Evolutionary conservation across 2,113 vertebrate genomes (phyloP), one percentile per base, ranked within the genome.

Genomic region (Hiodon alosoides): DNA sequence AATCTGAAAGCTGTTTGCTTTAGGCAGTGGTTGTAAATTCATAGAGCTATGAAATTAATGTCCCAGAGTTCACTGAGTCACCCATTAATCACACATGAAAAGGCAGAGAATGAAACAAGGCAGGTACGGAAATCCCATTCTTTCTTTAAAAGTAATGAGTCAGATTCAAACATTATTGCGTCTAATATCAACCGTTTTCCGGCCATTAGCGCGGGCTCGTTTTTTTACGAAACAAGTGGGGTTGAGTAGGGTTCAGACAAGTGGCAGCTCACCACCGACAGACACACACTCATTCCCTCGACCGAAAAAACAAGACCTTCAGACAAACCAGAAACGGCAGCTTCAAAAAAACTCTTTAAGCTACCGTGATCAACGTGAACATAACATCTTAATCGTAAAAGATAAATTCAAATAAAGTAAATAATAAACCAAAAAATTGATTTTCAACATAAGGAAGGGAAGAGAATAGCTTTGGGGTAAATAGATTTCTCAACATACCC

Each of bases 11-110:
- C 71, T 86, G 52, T 90, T 89, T 81, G 83, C 86, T 85, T 59
- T 65, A 77, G 85, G 83, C 90, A 87, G 76, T 46, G 7, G 87
- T 82, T 88, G 87, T 88, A 87, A 90, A 89, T 93, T 91, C 86
- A 91, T 88, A 87, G 83, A 91, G 86, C 89, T 89, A 91, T 90
- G 88, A 93, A 91, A 90, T 89, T 86, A 93, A 90, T 84, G 86
- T 89, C 83, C 87, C 90, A 87, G 80, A 86, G 85, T 89, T 85
- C 83, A 89, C 88, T 86, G 83, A 89, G 88, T 86, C 79, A 83
- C 83, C 88, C 86, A 91, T 92, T 92, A 91, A 91, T 92, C 88
- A 90, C 85, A 89, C 85, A 84, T 47, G 51, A 66, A 79, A 88
- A 90, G 78, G 72, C 71, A 69, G 62, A 17, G 68, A 77, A 74